Evolutionary conservation across 2,113 vertebrate species (phyloP).

Genomic region (Promerops cafer): DNA sequence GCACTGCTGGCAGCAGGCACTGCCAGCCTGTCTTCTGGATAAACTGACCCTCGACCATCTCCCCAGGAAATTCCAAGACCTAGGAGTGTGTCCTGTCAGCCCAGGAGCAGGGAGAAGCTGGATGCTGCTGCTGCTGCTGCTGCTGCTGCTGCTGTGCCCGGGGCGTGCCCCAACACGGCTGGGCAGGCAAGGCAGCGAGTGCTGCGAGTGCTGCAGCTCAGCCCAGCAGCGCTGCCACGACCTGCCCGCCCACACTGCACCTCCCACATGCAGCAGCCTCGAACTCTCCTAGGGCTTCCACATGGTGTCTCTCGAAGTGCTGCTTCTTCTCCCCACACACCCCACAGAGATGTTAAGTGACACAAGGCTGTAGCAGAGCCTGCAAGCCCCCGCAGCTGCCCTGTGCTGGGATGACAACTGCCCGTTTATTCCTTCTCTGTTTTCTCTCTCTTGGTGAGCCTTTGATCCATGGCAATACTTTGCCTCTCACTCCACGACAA

Average conservation of each 20-base stretch:
- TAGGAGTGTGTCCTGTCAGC: not conserved
- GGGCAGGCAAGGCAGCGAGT: not conserved
- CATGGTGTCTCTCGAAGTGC: not conserved
- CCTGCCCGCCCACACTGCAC: not conserved
- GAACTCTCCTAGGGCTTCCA: not conserved
- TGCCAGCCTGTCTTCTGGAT: accelerated
- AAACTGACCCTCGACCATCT: accelerated
- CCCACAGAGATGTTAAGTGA: accelerated
- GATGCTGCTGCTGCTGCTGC: not conserved
- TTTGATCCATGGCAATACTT: conserved; percentile 26
- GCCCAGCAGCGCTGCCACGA: accelerated
- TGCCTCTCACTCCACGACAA: conserved; percentile 16
- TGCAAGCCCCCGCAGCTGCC: not conserved
- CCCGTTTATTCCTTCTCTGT: not conserved
- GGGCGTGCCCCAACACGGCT: accelerated
- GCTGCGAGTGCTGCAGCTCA: accelerated
- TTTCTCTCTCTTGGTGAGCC: not conserved
- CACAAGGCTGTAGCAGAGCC: accelerated
- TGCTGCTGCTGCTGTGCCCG: not conserved
- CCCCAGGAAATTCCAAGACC: not conserved
- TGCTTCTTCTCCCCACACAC: not conserved
- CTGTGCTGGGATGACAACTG: not conserved
- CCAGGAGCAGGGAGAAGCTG: not conserved
- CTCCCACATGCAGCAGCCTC: not conserved
- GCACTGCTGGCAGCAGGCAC: not conserved